Conservation (phyloP, 2,888 invertebrate species). For the Parthenolecanium corni region DNA sequence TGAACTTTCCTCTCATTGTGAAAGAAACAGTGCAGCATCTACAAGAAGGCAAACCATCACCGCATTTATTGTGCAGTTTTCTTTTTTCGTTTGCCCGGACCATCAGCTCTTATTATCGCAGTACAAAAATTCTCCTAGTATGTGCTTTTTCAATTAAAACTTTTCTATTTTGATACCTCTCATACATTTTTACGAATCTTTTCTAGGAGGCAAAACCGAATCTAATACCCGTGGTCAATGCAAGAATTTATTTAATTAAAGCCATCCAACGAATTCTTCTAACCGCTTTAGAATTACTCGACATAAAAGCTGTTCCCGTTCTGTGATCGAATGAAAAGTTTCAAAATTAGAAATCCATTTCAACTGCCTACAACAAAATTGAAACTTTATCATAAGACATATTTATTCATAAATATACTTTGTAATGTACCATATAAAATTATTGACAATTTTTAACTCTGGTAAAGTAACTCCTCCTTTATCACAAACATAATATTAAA, state of each 20-base stretch:
- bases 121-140: slow-evolving; percentile 57
- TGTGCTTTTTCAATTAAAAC: slow-evolving; percentile 37
- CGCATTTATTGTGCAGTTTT: slow-evolving; percentile 54
- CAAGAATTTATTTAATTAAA: slow-evolving; percentile 47
- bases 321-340: background rate
- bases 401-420: background rate
- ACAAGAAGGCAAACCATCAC: slow-evolving; percentile 45
- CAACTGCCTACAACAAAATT: background rate
- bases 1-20: slow-evolving; percentile 52
- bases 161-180: slow-evolving; percentile 34
- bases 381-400: background rate
- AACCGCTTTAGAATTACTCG: slow-evolving; percentile 2
- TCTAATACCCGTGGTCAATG: slow-evolving; percentile 53
- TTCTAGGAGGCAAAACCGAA: slow-evolving; percentile 54
- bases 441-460: too few relatives aligned
- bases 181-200: background rate
- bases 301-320: slow-evolving; percentile 2
- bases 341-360: background rate
- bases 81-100: slow-evolving; percentile 50
- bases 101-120: slow-evolving; percentile 64
- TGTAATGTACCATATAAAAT: too few relatives aligned
- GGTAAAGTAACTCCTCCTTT: too few relatives aligned
- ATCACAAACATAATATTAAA: background rate
- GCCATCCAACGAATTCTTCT: slow-evolving; percentile 2
- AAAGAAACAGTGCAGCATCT: slow-evolving; percentile 44